A percentile compares a stretch with the other conserved stretches of the same genome.
phyloP scores from a whole-genome alignment of 2,797 vertebrate genomes.

The Brachyrhaphis roseni region DNA sequence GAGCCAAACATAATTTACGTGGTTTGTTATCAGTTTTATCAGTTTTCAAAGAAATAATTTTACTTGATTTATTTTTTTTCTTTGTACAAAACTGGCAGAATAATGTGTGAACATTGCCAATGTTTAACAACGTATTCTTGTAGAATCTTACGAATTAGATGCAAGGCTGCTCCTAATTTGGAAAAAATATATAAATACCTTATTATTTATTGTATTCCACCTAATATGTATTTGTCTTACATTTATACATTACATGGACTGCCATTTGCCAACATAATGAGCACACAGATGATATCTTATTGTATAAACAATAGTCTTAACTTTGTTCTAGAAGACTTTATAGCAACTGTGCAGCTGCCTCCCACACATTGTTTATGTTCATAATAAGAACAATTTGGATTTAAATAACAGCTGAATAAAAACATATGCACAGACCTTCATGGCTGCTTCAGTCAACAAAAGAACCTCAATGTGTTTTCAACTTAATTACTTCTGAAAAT shows the following conservation, averaged over 20 bases:
- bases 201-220: neutral
- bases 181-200: neutral
- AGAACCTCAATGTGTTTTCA: slow-evolving; percentile 30
- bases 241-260: neutral
- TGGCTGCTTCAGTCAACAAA: neutral
- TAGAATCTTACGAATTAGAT: neutral
- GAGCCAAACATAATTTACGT: neutral
- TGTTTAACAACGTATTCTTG: neutral
- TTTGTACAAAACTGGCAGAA: neutral
- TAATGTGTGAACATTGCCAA: neutral
- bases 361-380: neutral
- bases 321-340: neutral
- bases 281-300: neutral
- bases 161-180: neutral
- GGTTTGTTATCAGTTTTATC: neutral
- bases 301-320: neutral
- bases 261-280: neutral
- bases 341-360: neutral
- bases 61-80: neutral
- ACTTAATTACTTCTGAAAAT: slow-evolving; percentile 46
- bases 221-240: neutral
- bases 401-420: neutral
- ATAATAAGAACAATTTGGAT: slow-evolving; percentile 2
- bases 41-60: neutral
- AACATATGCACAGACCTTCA: neutral